Evolutionary conservation across 2,888 invertebrate genomes (phyloP).

Genomic region (Ennomos erosarius): DNA sequence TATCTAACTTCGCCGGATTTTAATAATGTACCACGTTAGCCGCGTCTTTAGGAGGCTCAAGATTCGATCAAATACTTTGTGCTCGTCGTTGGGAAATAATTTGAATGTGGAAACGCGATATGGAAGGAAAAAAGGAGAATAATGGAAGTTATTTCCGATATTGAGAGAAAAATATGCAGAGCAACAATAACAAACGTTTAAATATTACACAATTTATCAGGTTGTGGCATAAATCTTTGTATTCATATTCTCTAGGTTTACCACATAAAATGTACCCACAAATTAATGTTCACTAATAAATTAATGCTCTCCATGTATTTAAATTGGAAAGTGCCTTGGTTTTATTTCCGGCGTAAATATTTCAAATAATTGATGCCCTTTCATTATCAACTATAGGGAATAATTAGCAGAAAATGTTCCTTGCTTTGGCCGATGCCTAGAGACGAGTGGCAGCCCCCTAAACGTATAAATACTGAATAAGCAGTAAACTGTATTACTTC

Average conservation of each 20-base stretch:
- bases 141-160: neutral
- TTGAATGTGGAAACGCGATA: conserved; percentile 5
- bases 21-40: conserved; percentile 61
- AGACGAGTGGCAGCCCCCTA: conserved; percentile 75
- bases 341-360: conserved; percentile 4
- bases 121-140: neutral
- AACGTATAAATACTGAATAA: conserved; percentile 85
- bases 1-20: conserved; percentile 80
- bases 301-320: neutral
- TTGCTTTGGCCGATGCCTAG: conserved; percentile 66
- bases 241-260: no score
- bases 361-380: conserved; percentile 21
- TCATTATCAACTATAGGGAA: conserved; percentile 45
- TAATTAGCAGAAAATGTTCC: conserved; percentile 58
- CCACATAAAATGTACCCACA: no score
- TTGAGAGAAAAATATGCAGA: no score
- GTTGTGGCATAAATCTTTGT: no score
- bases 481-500: conserved; percentile 85
- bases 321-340: no score
- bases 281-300: no score
- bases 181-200: no score
- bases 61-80: conserved; percentile 30
- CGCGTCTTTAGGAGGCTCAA: conserved; percentile 30
- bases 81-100: conserved; percentile 21
- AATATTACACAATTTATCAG: no score